Evolutionary conservation across 2,888 invertebrate genomes (phyloP).

Genomic region (Tromatobia lineatoria): DNA sequence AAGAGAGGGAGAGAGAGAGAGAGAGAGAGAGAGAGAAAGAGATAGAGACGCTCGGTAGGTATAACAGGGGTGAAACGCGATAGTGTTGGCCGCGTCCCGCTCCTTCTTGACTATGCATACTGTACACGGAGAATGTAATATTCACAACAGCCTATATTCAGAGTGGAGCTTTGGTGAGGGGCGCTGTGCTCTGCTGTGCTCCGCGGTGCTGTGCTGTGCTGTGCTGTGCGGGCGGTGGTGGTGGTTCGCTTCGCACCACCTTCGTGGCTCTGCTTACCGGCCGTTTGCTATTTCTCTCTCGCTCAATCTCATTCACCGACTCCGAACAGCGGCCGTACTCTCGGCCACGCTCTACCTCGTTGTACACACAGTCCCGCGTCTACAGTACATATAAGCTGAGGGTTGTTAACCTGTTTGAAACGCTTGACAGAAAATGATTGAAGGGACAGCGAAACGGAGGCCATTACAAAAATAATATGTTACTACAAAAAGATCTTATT

Average conservation of each 20-base stretch:
- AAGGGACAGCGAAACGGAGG: background rate
- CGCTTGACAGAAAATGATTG: conserved; percentile 9
- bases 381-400: background rate
- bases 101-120: conserved; percentile 73
- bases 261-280: conserved; percentile 53
- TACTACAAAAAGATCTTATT: background rate
- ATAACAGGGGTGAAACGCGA: conserved; percentile 51
- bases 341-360: conserved; percentile 33
- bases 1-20: conserved; percentile 44
- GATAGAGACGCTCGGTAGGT: conserved; percentile 8
- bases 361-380: conserved; percentile 16
- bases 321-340: conserved; percentile 28
- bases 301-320: conserved; percentile 35
- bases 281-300: conserved; percentile 40
- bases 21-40: background rate
- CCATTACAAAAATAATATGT: background rate
- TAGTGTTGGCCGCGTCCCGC: conserved; percentile 42
- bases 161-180: conserved; percentile 52
- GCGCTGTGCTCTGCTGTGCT: background rate
- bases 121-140: conserved; percentile 84
- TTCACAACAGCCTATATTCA: conserved; percentile 83
- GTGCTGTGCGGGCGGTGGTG: conserved; percentile 54
- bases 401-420: conserved; percentile 23
- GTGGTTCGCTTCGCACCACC: conserved; percentile 68
- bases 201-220: background rate